Percentiles rank a stretch among this genome's conserved stretches.
Evolutionary conservation across 2,888 invertebrate species (phyloP).

Genomic region (Dryobotodes eremita): DNA sequence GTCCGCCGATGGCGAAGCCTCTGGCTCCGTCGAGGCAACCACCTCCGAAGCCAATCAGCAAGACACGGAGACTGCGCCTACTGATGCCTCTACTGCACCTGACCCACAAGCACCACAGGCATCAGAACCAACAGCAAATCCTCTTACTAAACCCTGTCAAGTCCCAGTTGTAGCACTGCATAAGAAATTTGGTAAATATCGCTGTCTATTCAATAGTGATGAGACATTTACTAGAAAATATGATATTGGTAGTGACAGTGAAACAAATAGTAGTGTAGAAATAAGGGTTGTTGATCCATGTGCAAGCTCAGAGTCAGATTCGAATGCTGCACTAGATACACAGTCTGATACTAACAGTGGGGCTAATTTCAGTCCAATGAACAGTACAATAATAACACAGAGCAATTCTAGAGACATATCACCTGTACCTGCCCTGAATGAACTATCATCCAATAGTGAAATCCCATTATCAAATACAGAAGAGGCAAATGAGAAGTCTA

Average conservation of each 20-base stretch:
- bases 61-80: slow-evolving; percentile 54
- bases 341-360: slow-evolving; percentile 82
- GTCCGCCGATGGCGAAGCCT: slow-evolving; percentile 76
- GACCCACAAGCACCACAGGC: slow-evolving; percentile 70
- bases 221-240: slow-evolving; percentile 81
- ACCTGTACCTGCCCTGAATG: slow-evolving; percentile 69
- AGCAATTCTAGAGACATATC: slow-evolving; percentile 78
- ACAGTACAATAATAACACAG: slow-evolving; percentile 70
- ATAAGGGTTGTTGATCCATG: slow-evolving; percentile 85
- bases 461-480: slow-evolving; percentile 55
- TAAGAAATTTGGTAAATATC: slow-evolving; percentile 91
- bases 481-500: slow-evolving; percentile 30
- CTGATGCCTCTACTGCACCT: slow-evolving; percentile 50
- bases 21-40: slow-evolving; percentile 68
- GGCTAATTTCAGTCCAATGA: slow-evolving; percentile 78
- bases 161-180: slow-evolving; percentile 84
- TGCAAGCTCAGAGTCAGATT: slow-evolving; percentile 89
- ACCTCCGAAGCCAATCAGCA: slow-evolving; percentile 43
- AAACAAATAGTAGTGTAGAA: slow-evolving; percentile 88
- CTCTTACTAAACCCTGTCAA: slow-evolving; percentile 72
- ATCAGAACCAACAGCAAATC: slow-evolving; percentile 52
- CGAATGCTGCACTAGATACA: slow-evolving; percentile 84
- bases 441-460: slow-evolving; percentile 51
- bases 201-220: slow-evolving; percentile 87
- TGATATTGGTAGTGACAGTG: slow-evolving; percentile 88